These are phyloP conservation scores for Phaethornis superciliosus DNA, from an alignment of 2,113 vertebrate species.

Conservation along the genomic window DNA sequence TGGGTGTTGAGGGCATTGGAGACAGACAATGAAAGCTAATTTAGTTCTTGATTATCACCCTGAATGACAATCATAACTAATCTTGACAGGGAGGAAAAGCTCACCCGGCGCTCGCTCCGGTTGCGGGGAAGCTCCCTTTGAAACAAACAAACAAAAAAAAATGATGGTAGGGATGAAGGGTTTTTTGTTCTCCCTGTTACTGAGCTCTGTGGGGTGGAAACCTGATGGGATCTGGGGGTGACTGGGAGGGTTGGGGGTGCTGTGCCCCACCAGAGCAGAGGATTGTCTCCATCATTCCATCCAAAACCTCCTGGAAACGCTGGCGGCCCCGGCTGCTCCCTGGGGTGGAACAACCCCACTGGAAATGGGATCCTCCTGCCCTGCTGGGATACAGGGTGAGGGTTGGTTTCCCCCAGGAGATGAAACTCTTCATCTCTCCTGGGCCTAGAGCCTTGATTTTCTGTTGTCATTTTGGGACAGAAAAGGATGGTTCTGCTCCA, in stretches of 20 bases:
- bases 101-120: neutral
- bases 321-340: neutral
- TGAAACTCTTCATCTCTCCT: neutral
- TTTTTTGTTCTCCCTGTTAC: neutral
- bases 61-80: neutral
- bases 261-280: rapidly evolving
- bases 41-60: neutral
- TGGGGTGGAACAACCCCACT: neutral
- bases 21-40: neutral
- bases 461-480: neutral
- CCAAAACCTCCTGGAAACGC: rapidly evolving
- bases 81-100: neutral
- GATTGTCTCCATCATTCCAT: rapidly evolving
- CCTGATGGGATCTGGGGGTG: rapidly evolving
- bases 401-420: neutral
- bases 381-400: rapidly evolving
- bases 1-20: neutral
- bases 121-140: neutral
- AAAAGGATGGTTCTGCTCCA: neutral
- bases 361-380: rapidly evolving
- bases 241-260: rapidly evolving
- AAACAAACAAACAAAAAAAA: no score
- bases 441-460: neutral
- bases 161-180: neutral
- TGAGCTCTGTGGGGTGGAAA: rapidly evolving